Base-by-base conservation (phyloP, 2,113 vertebrate species). In the Bambusicola thoracicus region DNA sequence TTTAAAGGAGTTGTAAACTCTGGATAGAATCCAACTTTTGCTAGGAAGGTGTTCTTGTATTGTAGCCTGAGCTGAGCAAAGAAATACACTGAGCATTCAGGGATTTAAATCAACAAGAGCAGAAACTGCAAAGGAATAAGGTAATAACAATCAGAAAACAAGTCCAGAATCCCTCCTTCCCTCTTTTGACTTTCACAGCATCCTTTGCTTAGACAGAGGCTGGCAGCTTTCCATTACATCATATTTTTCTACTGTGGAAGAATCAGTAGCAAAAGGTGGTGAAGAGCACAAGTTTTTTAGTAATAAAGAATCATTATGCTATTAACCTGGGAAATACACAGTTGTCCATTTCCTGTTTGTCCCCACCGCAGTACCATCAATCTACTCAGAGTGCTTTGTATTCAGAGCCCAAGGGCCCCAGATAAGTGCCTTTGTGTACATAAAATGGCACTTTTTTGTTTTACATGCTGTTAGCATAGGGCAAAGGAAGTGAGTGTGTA, bases 401-500 rank as follows among this genome's bases (percentile, higher is more conserved):
- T 97, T 97, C 87, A 92, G 95, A 97, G 92, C 97, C 96, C 93
- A 95, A 93, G 97, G 97, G 97, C 92, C 96, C 89, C 85, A 89
- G 94, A 80, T 98, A 98, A 98, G 97, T 98, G 97, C 97, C 97
- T 98, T 97, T 98, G 97, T 98, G 97, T 98, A 97, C 97, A 98
- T 94, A 97, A 97, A 98, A 96, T 96, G 83, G 95, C 92, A 96
- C 96, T 93, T 97, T 98, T 98, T 98, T 98, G 98, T 99, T 98
- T 98, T 98, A 98, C 98, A 98, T 97, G 98, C 97, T 98, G 98
- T 98, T 98, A 98, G 97, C 94, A 97, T 97, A 95, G 97, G 96
- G 90, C 93, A 91, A 95, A 97, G 95, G 97, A 98, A 97, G 97
- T 97, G 98, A 97, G 98, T 95, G 94, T 98, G 98, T 97, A 97